Evolutionary conservation across 2,797 vertebrate species (phyloP), one percentile per base, ranked within the genome.

Genomic region (Etheostoma nigrum): DNA sequence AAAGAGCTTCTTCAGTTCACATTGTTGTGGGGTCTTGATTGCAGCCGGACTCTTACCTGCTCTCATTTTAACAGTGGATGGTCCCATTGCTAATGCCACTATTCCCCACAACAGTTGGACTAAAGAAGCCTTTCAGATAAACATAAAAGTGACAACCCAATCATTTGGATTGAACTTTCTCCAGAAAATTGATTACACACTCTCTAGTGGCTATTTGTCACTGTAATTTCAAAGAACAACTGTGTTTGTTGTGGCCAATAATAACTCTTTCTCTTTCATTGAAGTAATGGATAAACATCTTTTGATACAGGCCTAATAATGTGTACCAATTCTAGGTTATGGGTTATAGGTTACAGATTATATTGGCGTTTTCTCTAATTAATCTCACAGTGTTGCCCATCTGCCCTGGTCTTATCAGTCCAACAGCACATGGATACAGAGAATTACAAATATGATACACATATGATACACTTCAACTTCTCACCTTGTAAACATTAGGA

Each of bases 401-500:
- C 40, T 68, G 58, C 27, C 69, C 67, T 57, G 73, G 67, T 85
- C 79, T 68, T 16, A 69, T 82, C 47, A 76, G 72, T 82, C 69
- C 74, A 81, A 75, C 75, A 76, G 45, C 74, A 68, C 69, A 53
- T 59, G 51, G 23, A 84, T n/a, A 76, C 73, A 79, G 61, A 76
- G 7, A 52, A 63, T 77, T 27, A 81, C 40, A 82, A 79, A 86
- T 76, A 79, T 79, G 47, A 86, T 58, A 67, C 81, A 75, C 74
- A 57, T 76, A 30, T 30, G 30, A 6, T 30, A 30, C 30, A 51
- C 66, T 75, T 74, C 19, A 51, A n/a, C 59, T 55, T 73, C 73
- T 81, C 83, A 65, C 59, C 70, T 75, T 82, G 74, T 91, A 91
- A 76, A 93, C 88, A 86, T 87, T 54, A 76, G 71, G 45, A 79